Evolutionary conservation across 2,888 invertebrate species (phyloP), one percentile per base, ranked within the genome.

Genomic region (Andrena dorsata): DNA sequence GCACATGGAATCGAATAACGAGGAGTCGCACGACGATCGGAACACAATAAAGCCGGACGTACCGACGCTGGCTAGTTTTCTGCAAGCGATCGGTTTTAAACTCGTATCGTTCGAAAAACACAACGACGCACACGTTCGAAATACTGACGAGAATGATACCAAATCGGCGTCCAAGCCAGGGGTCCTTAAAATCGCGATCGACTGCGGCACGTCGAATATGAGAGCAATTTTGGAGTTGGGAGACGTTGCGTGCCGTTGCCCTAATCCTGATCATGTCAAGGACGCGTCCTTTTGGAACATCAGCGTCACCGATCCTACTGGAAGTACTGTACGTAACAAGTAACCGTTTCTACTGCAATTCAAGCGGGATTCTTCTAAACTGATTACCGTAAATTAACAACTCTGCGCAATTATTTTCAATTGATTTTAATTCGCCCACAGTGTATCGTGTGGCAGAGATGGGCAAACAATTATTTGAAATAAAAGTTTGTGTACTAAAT

Each of bases 181-280:
- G 0, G 53, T 60, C n/a, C 23, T 75, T 2, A 77, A 65, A 71
- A 78, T 93, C 35, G 84, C 83, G 23, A 71, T 93, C 58, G 89
- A 92, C 84, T 93, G 93, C 76, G 90, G 91, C n/a, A 83, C 84
- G 1, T 92, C 93, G 8, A 89, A 90, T 49, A 92, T 92, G 90
- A 87, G 85, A 66, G 93, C 92, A 13, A 70, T 90, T 64, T 85
- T 93, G 32, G 90, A 92, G 69, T 87, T 91, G 80, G 88, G 87
- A 16, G 87, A 88, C 4, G 85, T 92, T 6, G 84, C 76, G 16
- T 93, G 93, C 70, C 88, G 87, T n/a, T 93, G 93, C 84, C 91
- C 90, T 8, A 88, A 88, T 82, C 60, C 88, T 6, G 89, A 89
- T 60, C 89, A 89, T 30, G 80, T 90, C 5, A 90, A 90, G 41